Base-by-base conservation (phyloP, 2,888 invertebrate species). In the Epinotia bilunana region DNA sequence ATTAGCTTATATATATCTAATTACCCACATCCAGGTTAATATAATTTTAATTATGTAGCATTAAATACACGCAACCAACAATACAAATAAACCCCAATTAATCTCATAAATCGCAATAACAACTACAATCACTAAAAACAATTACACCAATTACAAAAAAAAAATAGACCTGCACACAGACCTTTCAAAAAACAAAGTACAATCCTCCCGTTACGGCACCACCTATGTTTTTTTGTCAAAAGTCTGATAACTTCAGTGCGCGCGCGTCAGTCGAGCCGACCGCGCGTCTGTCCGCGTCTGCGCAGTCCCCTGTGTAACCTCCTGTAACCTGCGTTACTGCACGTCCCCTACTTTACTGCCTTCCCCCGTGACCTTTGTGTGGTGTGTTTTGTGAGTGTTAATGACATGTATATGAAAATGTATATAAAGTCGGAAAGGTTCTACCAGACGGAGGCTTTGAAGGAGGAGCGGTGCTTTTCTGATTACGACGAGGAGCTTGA, bases 361-460 rank as follows among this genome's bases (percentile, higher is more conserved):
- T 55, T n/a, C 33, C 61, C 13, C 23, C 23, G 28, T 67, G 46
- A 23, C 23, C 20, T 49, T 63, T 55, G 28, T 70, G 63, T 72
- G 68, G 46, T 75, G 53, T 53, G 53, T 33, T 76, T 60, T 75
- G 76, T 77, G 71, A 77, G 75, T 70, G 79, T 78, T 68, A 73
- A 76, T 84, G 90, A 86, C 83, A 92, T 93, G 93, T 92, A 90
- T 88, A 82, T 92, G 39, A 91, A 92, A 86, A 93, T 93, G 92
- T 92, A 92, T 80, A 92, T 92, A 73, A 92, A 93, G 85, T 90
- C 93, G 77, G 93, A 93, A 80, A 86, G 91, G 82, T 93, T 93
- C 76, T 93, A 92, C 78, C 91, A 90, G 81, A 89, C 86, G 73
- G 91, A 89, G 83, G 78, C 83, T n/a, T 82, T 90, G 77, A 90